These are phyloP conservation scores for Eulemur mongoz DNA, from an alignment of 2,797 vertebrate genomes.

Conservation along the genomic window DNA sequence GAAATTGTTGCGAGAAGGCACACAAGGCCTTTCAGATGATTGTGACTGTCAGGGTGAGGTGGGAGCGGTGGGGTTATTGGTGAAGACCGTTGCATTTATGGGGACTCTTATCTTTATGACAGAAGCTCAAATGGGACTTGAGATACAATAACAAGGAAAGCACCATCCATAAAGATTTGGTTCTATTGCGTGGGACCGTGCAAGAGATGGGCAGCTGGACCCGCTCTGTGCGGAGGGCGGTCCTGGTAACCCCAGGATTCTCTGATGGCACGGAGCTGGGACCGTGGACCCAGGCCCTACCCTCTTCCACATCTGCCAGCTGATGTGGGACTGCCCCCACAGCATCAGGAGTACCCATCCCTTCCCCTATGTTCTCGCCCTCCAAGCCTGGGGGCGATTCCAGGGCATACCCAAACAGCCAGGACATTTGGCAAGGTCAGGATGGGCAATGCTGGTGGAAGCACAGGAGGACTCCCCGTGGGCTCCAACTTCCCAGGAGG, in stretches of 20 bases:
- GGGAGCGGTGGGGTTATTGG: not conserved
- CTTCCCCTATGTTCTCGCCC: not conserved
- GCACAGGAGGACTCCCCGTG: accelerated
- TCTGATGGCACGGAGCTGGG: not conserved
- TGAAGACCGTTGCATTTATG: constrained; percentile 56
- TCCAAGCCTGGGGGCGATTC: not conserved
- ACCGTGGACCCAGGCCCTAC: not conserved
- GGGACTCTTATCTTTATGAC: constrained; percentile 67
- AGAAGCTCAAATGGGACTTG: not conserved
- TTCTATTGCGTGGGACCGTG: not conserved
- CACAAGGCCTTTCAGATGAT: not conserved
- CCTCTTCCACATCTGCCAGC: not conserved
- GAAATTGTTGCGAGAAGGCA: not conserved
- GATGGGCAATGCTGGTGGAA: too few species aligned
- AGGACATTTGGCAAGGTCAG: not conserved
- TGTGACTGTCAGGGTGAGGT: accelerated
- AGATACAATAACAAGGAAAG: not conserved
- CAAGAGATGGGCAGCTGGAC: not conserved
- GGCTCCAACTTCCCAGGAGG: not conserved
- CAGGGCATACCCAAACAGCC: not conserved
- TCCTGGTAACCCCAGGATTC: not conserved
- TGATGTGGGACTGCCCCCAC: not conserved
- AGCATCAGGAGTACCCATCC: not conserved
- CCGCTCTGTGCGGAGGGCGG: accelerated
- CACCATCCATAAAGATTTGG: not conserved